Evolutionary conservation across 2,113 vertebrate species (phyloP), one percentile per base, ranked within the genome.

Genomic region (Anser cygnoides): DNA sequence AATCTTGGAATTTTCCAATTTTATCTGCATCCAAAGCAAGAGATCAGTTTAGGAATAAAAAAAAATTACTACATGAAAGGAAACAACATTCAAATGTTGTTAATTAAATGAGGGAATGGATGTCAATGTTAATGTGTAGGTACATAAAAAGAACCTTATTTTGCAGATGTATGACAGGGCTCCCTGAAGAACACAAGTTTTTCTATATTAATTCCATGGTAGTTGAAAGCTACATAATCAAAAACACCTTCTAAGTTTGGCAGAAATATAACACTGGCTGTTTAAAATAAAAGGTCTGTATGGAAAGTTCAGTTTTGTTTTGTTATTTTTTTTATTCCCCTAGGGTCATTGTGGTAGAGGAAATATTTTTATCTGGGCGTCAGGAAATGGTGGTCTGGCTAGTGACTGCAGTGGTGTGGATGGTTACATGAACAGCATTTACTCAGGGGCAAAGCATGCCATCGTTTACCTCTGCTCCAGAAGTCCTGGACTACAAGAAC

Each of bases 331-430:
- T 97, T 95, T 96, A 88, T 96, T 97, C 96, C 96, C 97, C 84
- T 95, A 95, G 95, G 96, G 96, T 96, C 96, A 94, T 89, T 96
- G 89, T 96, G 96, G 96, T 96, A 93, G 93, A 97, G 97, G 97
- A 98, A 98, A 98, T 98, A 97, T 98, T 98, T 98, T 98, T 94
- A 92, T 87, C 82, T 93, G 95, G 96, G 95, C 96, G 97, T 98
- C 95, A 97, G 98, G 97, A 98, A 98, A 97, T 13, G 0, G 96
- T 54, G 96, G 97, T 98, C 97, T 98, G 97, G 95, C 96, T 67
- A 39, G 87, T 55, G 41, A 97, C 96, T 96, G 95, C 96, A 71
- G 73, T 9, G 41, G 33, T 68, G 55, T 0, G 3, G 90, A 94
- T 91, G 90, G 96, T 93, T 94, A 92, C 93, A 84, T 82, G 94